A percentile compares a stretch with the other conserved stretches of the same genome.
Conservation (phyloP, 2,797 vertebrate genomes). For the Glyptemys insculpta region DNA sequence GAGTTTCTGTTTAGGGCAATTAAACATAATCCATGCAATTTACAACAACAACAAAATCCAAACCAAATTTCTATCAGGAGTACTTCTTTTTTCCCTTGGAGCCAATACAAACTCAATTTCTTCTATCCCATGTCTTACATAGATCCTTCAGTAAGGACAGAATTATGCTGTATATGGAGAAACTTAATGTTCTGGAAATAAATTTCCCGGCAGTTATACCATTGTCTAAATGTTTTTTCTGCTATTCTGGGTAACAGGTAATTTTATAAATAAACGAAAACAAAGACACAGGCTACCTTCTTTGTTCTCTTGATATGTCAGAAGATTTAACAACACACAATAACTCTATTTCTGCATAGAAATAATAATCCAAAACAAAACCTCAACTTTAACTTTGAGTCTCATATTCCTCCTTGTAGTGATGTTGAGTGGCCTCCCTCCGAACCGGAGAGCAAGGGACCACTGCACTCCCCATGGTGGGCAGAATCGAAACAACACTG, state of each 20-base stretch:
- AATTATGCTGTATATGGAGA: not conserved
- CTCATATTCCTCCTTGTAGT: not conserved
- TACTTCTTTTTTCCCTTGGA: not conserved
- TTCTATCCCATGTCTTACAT: not conserved
- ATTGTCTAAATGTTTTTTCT: not conserved
- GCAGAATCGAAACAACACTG: no score
- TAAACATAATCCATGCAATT: not conserved
- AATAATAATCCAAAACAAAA: not conserved
- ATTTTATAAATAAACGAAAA: not conserved
- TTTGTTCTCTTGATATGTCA: not conserved
- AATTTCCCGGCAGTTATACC: not conserved
- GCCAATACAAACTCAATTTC: not conserved
- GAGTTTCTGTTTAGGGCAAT: not conserved
- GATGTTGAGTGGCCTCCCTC: no score
- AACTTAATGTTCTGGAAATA: not conserved
- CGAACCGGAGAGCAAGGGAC: no score
- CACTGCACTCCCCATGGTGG: no score
- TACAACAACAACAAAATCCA: not conserved
- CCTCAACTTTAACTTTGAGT: not conserved
- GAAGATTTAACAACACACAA: not conserved
- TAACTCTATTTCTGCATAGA: slow-evolving; percentile 4
- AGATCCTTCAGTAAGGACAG: not conserved
- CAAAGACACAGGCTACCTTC: not conserved
- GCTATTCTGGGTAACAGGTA: not conserved
- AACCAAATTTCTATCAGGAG: not conserved